A percentile compares a stretch with the other conserved stretches of the same genome.
Conservation (phyloP, 2,113 vertebrate genomes). For the Trogon surrucura region DNA sequence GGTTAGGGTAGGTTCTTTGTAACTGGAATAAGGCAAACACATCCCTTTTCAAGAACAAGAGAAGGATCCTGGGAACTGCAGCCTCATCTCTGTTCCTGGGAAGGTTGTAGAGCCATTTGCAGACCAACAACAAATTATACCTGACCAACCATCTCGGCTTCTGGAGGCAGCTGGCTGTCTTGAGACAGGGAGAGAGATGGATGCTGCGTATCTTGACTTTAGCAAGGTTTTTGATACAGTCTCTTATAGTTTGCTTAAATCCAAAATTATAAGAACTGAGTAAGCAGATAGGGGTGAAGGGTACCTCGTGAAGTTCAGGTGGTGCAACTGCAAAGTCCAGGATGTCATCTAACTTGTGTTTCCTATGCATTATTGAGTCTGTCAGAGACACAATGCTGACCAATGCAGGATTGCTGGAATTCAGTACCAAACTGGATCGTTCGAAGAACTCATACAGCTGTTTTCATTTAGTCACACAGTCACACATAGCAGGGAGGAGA, state of each 20-base stretch:
- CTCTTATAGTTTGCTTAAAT: neutral
- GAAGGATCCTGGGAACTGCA: neutral
- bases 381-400: neutral
- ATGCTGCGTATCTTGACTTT: neutral
- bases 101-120: neutral
- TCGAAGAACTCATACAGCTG: neutral
- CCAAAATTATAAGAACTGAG: neutral
- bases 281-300: neutral
- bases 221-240: neutral
- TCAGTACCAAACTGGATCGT: neutral
- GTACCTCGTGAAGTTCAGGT: neutral
- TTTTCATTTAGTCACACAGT: neutral
- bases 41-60: neutral
- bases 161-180: neutral
- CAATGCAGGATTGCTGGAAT: neutral
- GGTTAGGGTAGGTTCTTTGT: neutral
- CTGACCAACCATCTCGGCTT: neutral
- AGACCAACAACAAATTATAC: neutral
- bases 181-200: neutral
- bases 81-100: neutral
- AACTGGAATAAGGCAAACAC: neutral
- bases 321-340: neutral
- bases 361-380: neutral
- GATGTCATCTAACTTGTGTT: neutral
- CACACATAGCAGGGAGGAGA: neutral